phyloP scores from a whole-genome alignment of 2,797 vertebrate species.

The Numenius phaeopus region DNA sequence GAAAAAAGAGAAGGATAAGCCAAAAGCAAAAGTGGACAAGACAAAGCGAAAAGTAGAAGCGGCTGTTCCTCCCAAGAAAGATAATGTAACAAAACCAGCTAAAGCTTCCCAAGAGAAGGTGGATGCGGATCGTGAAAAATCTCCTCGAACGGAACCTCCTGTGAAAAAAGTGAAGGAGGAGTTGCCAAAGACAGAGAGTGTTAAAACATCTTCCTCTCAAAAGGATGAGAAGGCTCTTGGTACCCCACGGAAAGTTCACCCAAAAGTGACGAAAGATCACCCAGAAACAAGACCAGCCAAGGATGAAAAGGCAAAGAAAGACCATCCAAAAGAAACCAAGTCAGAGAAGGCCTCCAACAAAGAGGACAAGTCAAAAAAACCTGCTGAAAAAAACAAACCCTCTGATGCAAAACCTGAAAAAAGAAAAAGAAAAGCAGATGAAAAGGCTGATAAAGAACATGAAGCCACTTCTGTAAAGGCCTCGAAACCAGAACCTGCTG shows the following conservation, averaged over 20 bases:
- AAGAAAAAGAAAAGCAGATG: constrained; percentile 85
- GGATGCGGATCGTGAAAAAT: constrained; percentile 81
- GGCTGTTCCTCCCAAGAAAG: constrained; percentile 77
- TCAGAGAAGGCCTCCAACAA: constrained; percentile 78
- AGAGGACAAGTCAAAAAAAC: constrained; percentile 83
- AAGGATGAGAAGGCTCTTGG: constrained; percentile 83
- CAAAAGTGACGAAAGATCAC: constrained; percentile 83
- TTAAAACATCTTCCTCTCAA: constrained; percentile 78
- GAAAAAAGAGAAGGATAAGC: constrained; percentile 86
- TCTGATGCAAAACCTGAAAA: constrained; percentile 85
- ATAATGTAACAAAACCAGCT: constrained; percentile 67
- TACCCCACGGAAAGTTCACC: constrained; percentile 82
- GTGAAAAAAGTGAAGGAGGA: constrained; percentile 87
- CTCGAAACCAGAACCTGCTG: constrained; percentile 75
- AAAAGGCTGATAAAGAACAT: constrained; percentile 81
- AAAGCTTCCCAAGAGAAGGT: constrained; percentile 78
- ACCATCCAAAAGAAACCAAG: constrained; percentile 79
- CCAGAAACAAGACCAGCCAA: constrained; percentile 77
- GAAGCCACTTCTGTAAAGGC: constrained; percentile 76
- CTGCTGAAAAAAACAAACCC: constrained; percentile 78
- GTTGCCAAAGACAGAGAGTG: constrained; percentile 78
- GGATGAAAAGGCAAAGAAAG: constrained; percentile 83
- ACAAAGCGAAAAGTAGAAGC: constrained; percentile 86
- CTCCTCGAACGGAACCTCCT: constrained; percentile 78
- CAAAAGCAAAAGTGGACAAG: constrained; percentile 82